A percentile compares a stretch with the other conserved stretches of the same genome.
These are phyloP conservation scores for Nematostella vectensis DNA, from an alignment of 92 coral and sea anemone species.

Conservation along the genomic window DNA sequence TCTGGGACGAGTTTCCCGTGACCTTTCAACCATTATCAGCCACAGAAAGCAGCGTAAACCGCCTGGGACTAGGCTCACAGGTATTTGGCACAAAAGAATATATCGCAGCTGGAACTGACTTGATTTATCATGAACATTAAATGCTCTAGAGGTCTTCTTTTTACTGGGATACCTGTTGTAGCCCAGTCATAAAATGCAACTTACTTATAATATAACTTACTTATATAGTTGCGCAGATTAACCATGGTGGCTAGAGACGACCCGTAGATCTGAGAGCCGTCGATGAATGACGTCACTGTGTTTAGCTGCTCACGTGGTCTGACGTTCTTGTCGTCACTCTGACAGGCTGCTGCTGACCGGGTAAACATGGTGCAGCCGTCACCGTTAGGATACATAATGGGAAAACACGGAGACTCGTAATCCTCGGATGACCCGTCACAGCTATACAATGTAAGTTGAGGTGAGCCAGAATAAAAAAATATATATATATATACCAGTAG, in stretches of 20 bases:
- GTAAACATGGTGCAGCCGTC: constrained; percentile 89
- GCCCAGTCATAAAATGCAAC: too few relatives aligned
- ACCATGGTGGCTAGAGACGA: constrained; percentile 57
- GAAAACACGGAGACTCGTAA: constrained; percentile 89
- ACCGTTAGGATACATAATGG: constrained; percentile 71
- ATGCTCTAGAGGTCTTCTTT: too few relatives aligned
- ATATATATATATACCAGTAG: background rate
- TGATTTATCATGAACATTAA: too few relatives aligned
- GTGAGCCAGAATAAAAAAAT: too few relatives aligned
- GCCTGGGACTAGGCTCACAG: too few relatives aligned
- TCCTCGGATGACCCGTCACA: constrained; percentile 82
- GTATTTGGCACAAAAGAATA: too few relatives aligned
- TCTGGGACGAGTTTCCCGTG: too few relatives aligned
- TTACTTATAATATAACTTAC: too few relatives aligned
- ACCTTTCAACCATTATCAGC: too few relatives aligned
- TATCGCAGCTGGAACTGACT: too few relatives aligned
- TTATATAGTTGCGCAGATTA: constrained; percentile 51
- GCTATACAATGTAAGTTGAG: constrained; percentile 21
- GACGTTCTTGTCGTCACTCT: constrained; percentile 68
- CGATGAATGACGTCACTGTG: constrained; percentile 84
- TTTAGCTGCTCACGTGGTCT: constrained; percentile 86
- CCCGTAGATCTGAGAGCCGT: constrained; percentile 95
- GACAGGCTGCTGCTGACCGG: constrained; percentile 99
- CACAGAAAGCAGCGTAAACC: too few relatives aligned
- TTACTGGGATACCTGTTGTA: too few relatives aligned